These are phyloP conservation scores for Riparia riparia DNA, from an alignment of 2,113 vertebrate species.

Conservation along the genomic window DNA sequence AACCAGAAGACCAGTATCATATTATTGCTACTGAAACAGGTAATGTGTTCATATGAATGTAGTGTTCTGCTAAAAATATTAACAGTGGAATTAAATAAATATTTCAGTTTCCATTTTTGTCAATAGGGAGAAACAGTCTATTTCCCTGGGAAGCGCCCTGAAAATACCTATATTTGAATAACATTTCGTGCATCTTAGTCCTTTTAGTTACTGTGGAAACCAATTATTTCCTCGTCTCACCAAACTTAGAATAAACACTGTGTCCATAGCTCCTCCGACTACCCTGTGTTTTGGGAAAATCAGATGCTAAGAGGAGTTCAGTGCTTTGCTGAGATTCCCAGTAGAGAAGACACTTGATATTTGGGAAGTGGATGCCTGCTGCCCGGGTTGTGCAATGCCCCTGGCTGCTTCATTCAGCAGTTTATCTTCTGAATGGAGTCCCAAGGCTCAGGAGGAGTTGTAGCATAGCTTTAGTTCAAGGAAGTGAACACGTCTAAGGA, in stretches of 20 bases:
- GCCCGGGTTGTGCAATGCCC: neutral
- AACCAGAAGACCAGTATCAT: conserved; percentile 78
- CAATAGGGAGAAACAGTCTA: neutral
- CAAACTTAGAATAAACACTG: neutral
- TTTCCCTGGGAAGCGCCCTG: neutral
- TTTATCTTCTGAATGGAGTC: neutral
- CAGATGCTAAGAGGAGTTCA: neutral
- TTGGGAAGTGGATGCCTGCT: neutral
- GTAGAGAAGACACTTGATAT: neutral
- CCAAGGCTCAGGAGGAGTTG: neutral
- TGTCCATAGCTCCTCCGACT: neutral
- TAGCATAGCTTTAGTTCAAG: neutral
- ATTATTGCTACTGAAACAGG: conserved; percentile 82
- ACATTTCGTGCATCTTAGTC: neutral
- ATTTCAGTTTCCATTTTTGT: neutral
- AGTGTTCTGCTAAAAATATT: conserved; percentile 14
- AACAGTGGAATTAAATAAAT: neutral
- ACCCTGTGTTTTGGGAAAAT: neutral
- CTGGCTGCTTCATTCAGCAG: neutral
- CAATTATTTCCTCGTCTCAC: neutral
- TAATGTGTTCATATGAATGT: conserved; percentile 45
- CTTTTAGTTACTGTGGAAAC: neutral
- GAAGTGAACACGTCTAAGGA: neutral
- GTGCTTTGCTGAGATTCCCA: neutral
- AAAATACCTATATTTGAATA: neutral